Base-by-base conservation (phyloP, 2,113 vertebrate genomes). In the Mus spicilegus region DNA sequence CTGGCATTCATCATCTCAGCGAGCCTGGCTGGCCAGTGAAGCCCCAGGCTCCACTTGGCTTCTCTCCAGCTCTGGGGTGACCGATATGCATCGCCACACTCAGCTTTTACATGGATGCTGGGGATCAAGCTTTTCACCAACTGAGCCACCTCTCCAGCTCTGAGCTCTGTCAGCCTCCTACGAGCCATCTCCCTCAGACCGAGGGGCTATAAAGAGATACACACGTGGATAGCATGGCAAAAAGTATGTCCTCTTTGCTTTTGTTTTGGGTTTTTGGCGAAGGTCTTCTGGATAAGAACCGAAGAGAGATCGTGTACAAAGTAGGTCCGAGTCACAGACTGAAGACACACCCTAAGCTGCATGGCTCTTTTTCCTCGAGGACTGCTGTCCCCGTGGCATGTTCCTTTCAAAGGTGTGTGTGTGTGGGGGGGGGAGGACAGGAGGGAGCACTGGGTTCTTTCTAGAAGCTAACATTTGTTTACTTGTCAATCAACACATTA, bases 131-230 rank as follows among this genome's bases (percentile, higher is more conserved):
- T 4, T 9, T 54, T 26, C 49, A 87, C 12, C 30, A 20, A 10
- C 6, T 26, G 49, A 26, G 11, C 20, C 85, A n/a, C 54, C 33
- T 70, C 85, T 33, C 46, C 33, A 72, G 46, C 49, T 8, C 46
- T 14, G 24, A 67, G 84, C 61, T 86, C 56, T 84, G 87, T 93
- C 92, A 90, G 77, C 61, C 30, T 72, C 36, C 65, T 92, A 61
- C 17, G 0, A 69, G 33, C 10, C 9, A 67, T 76, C 80, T 93
- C 19, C 22, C 16, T 85, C 28, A 75, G 67, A 39, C 61, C 46
- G 33, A 87, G 39, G 54, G 80, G 33, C 42, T 39, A 1, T 86
- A 76, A 93, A 95, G 28, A 86, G 26, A 72, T 72, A 39, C n/a
- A 81, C n/a, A 5, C 56, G 42, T 5, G 19, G 72, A 5, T 36